Evolutionary conservation across 2,113 vertebrate genomes (phyloP).

Genomic region (Ceratotherium simum): DNA sequence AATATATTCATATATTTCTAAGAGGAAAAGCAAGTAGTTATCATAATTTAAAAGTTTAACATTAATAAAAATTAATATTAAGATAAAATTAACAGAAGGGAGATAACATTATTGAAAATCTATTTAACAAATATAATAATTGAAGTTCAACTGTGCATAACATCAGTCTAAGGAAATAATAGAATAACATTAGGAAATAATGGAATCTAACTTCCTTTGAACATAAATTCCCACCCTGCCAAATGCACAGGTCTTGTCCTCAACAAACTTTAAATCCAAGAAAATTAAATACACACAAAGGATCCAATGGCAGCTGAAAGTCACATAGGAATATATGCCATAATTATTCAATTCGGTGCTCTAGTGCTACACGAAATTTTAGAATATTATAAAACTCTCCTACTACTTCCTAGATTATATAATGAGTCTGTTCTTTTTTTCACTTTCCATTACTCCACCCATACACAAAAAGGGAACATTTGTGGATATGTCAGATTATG

Average conservation of each 20-base stretch:
- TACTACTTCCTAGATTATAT: background rate
- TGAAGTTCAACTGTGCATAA: background rate
- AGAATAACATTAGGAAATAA: background rate
- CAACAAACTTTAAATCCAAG: background rate
- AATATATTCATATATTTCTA: background rate
- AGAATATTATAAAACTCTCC: background rate
- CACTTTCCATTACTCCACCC: background rate
- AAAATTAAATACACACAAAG: background rate
- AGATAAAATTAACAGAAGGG: conserved; percentile 10
- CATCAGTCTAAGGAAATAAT: background rate
- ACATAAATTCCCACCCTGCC: background rate
- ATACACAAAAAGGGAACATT: background rate
- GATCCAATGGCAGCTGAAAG: background rate
- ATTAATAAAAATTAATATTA: conserved; percentile 38
- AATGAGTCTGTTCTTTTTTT: background rate
- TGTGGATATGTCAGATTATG: background rate
- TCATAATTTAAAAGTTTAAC: background rate
- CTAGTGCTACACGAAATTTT: background rate
- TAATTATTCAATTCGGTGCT: background rate
- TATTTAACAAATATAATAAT: conserved; percentile 6
- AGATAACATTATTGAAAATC: conserved; percentile 13
- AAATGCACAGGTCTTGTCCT: background rate
- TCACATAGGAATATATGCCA: background rate
- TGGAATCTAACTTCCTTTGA: background rate
- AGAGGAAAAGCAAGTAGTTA: background rate